Percentiles rank a stretch among this genome's conserved stretches.
Conservation (phyloP, 2,888 invertebrate species). For the Hemistola chrysoprasaria region DNA sequence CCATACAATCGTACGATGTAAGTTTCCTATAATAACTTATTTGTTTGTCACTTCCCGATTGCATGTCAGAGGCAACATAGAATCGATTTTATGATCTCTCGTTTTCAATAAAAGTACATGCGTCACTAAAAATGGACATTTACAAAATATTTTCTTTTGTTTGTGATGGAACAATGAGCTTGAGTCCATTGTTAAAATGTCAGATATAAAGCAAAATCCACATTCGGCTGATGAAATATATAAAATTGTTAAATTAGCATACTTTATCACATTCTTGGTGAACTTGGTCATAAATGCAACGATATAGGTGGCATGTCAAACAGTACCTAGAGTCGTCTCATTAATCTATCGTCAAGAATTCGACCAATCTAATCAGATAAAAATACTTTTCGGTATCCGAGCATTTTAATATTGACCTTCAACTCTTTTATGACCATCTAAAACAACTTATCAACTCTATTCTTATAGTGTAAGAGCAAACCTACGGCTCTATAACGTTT, state of each 20-base stretch:
- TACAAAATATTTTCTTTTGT: too few relatives aligned
- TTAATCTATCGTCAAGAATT: background rate
- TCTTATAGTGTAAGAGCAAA: slow-evolving; percentile 31
- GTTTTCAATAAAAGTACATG: background rate
- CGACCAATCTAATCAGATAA: slow-evolving; percentile 9
- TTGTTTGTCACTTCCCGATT: slow-evolving; percentile 24
- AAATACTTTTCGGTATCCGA: slow-evolving; percentile 34
- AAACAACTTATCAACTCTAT: slow-evolving; percentile 34
- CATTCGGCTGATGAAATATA: too few relatives aligned
- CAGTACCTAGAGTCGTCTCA: slow-evolving; percentile 6
- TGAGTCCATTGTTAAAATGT: too few relatives aligned
- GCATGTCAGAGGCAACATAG: slow-evolving; percentile 17
- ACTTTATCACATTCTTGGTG: too few relatives aligned
- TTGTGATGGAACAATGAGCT: too few relatives aligned
- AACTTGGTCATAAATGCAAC: too few relatives aligned
- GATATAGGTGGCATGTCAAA: slow-evolving; percentile 3
- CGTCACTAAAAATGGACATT: too few relatives aligned
- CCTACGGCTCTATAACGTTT: too few relatives aligned
- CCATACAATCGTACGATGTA: slow-evolving; percentile 11
- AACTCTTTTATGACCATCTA: slow-evolving; percentile 37
- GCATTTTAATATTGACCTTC: slow-evolving; percentile 45
- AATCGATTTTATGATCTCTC: slow-evolving; percentile 22
- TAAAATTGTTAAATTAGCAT: too few relatives aligned
- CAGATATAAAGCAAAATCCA: too few relatives aligned
- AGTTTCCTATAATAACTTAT: slow-evolving; percentile 26